phyloP scores from a whole-genome alignment of 2,113 vertebrate species.

The Lonchura striata region DNA sequence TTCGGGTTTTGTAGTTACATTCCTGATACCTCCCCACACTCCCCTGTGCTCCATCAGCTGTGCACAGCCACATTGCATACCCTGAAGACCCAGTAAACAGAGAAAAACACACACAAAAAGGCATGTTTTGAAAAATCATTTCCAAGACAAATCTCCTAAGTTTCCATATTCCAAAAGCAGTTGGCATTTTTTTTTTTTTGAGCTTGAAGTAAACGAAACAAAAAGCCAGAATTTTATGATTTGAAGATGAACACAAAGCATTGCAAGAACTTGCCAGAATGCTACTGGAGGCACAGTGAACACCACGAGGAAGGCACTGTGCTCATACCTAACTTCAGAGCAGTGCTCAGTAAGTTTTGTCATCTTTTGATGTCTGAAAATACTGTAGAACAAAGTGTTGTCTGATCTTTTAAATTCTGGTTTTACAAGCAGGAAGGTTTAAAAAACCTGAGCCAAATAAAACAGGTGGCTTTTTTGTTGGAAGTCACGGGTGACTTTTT shows the following conservation, averaged over 20 bases:
- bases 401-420: constrained; percentile 45
- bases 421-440: neutral
- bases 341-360: neutral
- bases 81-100: neutral
- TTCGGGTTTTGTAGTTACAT: neutral
- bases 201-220: neutral
- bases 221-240: neutral
- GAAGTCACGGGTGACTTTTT: neutral
- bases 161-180: neutral
- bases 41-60: neutral
- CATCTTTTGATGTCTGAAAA: constrained; percentile 42
- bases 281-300: neutral
- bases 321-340: neutral
- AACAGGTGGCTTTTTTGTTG: neutral
- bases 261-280: neutral
- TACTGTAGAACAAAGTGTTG: neutral
- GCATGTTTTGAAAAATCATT: neutral
- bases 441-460: neutral
- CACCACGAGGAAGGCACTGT: neutral
- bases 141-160: neutral
- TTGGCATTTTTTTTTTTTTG: neutral
- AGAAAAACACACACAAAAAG: neutral
- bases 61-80: neutral
- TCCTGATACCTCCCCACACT: neutral
- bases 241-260: neutral